Percentiles rank a stretch among this genome's conserved stretches.
Evolutionary conservation across 1,140 invertebrate genomes (phyloP).

Genomic region (Lepidostoma basale): DNA sequence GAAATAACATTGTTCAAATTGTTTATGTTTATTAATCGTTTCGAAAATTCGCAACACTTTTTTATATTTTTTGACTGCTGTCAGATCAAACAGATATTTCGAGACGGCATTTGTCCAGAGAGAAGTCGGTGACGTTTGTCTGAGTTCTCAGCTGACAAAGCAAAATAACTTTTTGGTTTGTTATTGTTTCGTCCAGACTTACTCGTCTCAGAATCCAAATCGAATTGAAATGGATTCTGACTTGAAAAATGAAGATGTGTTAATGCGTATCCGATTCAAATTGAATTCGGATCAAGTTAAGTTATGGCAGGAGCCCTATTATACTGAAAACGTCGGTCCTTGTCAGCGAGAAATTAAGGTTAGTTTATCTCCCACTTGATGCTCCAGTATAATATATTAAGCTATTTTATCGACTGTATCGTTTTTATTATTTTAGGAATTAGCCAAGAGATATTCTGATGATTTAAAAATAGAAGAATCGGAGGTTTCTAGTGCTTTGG

Average conservation of each 20-base stretch:
- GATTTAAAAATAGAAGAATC: constrained; percentile 61
- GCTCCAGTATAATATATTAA: too few relatives aligned
- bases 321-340: constrained; percentile 53
- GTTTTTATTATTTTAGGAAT: constrained; percentile 55
- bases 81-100: too few relatives aligned
- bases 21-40: too few relatives aligned
- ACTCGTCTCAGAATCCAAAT: not conserved
- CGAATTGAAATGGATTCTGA: constrained; percentile 39
- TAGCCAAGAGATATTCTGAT: constrained; percentile 63
- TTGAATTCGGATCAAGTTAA: constrained; percentile 71
- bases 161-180: not conserved
- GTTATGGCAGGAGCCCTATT: constrained; percentile 75
- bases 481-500: constrained; percentile 61
- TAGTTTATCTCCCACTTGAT: constrained; percentile 45
- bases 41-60: too few relatives aligned
- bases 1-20: too few relatives aligned
- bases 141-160: constrained; percentile 25
- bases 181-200: not conserved
- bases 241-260: constrained; percentile 64
- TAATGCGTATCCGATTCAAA: constrained; percentile 67
- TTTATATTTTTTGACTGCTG: too few relatives aligned
- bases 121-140: too few relatives aligned
- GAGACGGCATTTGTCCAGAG: too few relatives aligned
- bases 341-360: constrained; percentile 51
- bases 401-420: not conserved